Base-by-base conservation (phyloP, 1,140 invertebrate genomes). In the Adelges cooleyi region DNA sequence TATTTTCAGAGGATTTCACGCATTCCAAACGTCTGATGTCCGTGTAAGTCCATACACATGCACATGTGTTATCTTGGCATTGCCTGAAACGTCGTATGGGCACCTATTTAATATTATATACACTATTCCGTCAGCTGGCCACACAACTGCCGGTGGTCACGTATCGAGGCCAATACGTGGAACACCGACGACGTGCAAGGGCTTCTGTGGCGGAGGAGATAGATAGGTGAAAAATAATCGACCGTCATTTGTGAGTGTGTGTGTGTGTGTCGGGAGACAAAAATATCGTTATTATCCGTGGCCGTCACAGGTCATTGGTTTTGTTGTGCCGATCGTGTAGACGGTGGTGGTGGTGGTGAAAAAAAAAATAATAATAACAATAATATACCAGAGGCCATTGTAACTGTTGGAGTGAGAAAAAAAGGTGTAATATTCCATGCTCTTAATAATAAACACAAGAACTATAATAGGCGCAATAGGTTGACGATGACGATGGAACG, bases 221-320 rank as follows among this genome's bases (percentile, higher is more conserved):
- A 25, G 53, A 62, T 62, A 48, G 56, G 56, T 62, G 56, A 62
- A 62, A 62, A 46, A 46, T 48, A 62, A 46, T 62, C 56, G 42
- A 62, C 56, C 42, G 18, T 62, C 22, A 59, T 25, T 22, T 59
- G 56, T 20, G 25, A n/a, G 8, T 44, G 40, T 44, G 15, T 44
- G 5, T 44, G 40, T 8, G 42, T 46, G 53, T 62, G 23, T 40
- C 23, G 56, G 44, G 56, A 62, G 23, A 48, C 42, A 62, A 62
- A 62, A 27, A 44, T 62, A 23, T 18, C 44, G 44, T 29, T 51
- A 33, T 52, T 56, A 56, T 56, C 53, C 53, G 52, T 54, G 13
- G 52, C 38, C 54, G 56, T 46, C 42, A 25, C 56, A 46, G 56
- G 56, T 62, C 56, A 62, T 62, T 62, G 56, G 56, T 62, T 62